Percentiles rank a stretch among this genome's conserved stretches.
These are phyloP conservation scores for Suricata suricatta DNA, from an alignment of 2,113 vertebrate species.

Conservation along the genomic window DNA sequence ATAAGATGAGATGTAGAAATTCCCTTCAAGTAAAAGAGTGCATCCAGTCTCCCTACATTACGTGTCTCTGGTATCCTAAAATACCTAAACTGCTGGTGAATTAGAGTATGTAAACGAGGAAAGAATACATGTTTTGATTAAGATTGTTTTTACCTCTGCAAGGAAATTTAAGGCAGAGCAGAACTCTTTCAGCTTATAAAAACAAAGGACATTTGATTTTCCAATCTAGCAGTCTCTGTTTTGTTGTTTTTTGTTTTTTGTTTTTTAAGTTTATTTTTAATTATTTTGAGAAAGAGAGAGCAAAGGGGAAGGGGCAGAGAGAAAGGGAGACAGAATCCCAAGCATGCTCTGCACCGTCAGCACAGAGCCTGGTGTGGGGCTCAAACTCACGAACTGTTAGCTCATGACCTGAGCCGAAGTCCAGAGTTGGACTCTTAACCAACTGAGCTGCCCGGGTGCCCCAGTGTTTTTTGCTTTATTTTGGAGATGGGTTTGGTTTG, in stretches of 20 bases:
- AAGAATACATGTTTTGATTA: conserved; percentile 18
- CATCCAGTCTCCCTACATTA: conserved; percentile 14
- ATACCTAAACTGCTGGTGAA: conserved; percentile 34
- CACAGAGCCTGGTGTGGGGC: no score
- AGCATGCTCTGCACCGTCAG: no score
- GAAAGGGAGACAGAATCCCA: no score
- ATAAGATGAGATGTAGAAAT: conserved; percentile 24
- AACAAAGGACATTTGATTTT: conserved; percentile 34
- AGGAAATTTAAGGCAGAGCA: conserved; percentile 23
- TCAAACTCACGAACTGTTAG: no score
- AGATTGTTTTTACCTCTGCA: conserved; percentile 18
- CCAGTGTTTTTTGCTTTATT: neutral
- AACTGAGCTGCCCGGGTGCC: no score
- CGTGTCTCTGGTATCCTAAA: neutral
- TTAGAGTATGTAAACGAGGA: neutral
- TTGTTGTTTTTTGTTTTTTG: neutral
- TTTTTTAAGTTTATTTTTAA: neutral
- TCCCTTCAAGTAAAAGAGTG: conserved; percentile 14
- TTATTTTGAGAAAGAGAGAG: no score
- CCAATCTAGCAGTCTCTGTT: neutral
- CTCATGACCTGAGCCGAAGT: no score
- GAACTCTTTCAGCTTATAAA: neutral
- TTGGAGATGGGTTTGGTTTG: neutral
- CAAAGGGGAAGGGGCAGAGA: no score
- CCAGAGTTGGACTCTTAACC: no score